Evolutionary conservation across 2,113 vertebrate species (phyloP).

Genomic region (Pimephales promelas): DNA sequence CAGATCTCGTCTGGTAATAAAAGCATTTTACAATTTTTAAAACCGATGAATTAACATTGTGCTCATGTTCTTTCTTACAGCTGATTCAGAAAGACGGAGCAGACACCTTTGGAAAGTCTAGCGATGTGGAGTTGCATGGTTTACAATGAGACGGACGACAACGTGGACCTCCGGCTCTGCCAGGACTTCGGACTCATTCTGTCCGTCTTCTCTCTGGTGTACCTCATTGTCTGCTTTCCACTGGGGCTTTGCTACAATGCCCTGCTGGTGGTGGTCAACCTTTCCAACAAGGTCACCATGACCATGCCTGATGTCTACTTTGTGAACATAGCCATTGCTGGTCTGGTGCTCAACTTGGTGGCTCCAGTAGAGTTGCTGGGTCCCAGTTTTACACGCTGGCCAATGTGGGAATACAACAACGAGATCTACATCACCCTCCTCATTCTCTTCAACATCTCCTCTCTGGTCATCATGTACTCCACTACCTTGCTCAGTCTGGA

Average conservation of each 20-base stretch:
- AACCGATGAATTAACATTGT: background rate
- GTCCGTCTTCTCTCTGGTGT: slow-evolving; percentile 87
- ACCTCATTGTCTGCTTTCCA: slow-evolving; percentile 91
- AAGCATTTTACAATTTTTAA: background rate
- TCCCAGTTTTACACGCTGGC: slow-evolving; percentile 85
- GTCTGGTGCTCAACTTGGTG: slow-evolving; percentile 88
- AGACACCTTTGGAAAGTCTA: slow-evolving; percentile 65
- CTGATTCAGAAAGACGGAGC: slow-evolving; percentile 71
- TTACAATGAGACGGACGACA: slow-evolving; percentile 81
- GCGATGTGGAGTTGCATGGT: slow-evolving; percentile 94
- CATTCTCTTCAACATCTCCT: slow-evolving; percentile 93
- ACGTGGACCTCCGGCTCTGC: slow-evolving; percentile 83
- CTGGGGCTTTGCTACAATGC: slow-evolving; percentile 91
- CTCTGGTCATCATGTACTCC: slow-evolving; percentile 94
- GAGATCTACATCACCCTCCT: slow-evolving; percentile 91
- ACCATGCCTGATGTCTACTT: slow-evolving; percentile 99
- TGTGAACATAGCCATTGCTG: slow-evolving; percentile 93
- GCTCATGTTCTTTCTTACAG: slow-evolving; percentile 66
- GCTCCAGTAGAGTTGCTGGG: slow-evolving; percentile 88
- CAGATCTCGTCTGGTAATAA: background rate
- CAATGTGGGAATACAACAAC: slow-evolving; percentile 85
- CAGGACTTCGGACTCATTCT: slow-evolving; percentile 87
- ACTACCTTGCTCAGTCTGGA: slow-evolving; percentile 93
- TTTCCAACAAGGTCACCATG: slow-evolving; percentile 91
- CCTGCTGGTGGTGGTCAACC: slow-evolving; percentile 90